Base-by-base conservation (phyloP, 2,797 vertebrate genomes). In the Pangasius mekongensis region DNA sequence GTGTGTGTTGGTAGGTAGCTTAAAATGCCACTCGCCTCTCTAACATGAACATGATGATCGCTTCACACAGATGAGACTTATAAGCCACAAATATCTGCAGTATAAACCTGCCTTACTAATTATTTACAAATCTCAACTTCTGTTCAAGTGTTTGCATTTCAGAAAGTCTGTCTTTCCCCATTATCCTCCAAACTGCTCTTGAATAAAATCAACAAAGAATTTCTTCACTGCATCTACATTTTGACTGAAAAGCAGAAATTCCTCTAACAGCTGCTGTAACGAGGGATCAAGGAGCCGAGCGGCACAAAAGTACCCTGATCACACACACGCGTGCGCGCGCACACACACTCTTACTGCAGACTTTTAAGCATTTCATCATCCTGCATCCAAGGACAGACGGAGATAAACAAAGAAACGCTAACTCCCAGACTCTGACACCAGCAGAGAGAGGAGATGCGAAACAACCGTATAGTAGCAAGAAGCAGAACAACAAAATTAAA, bases 301-400 rank as follows among this genome's bases (percentile, higher is more conserved):
- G 91, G 88, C 90, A 92, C 93, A 87, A 91, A 93, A 92, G 91
- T 60, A 92, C 33, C 92, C 93, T 93, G 94, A 92, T 94, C 39
- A 47, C 22, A 43, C 52, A 33, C 18, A 39, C n/a, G 60, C 18
- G 1, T n/a, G 7, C 73, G 74, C 10, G 89, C 93, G 92, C 93
- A 93, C 95, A 94, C 91, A 93, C 91, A 91, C 93, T 95, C 93
- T 96, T 96, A 94, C 95, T 90, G 87, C 93, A 95, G 95, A 95
- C 95, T 93, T 94, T 94, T 94, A 92, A 91, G 90, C 90, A 93
- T 96, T 96, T 96, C 95, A 96, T 96, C 96, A 96, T 94, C 93
- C 93, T 90, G 93, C 93, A 94, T 95, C 94, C 93, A 96, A 93
- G 94, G 93, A 95, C 92, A 93, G 91, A 92, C 87, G 90, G 90